Evolutionary conservation across 1,140 invertebrate genomes (phyloP).

Genomic region (Euura lappo): DNA sequence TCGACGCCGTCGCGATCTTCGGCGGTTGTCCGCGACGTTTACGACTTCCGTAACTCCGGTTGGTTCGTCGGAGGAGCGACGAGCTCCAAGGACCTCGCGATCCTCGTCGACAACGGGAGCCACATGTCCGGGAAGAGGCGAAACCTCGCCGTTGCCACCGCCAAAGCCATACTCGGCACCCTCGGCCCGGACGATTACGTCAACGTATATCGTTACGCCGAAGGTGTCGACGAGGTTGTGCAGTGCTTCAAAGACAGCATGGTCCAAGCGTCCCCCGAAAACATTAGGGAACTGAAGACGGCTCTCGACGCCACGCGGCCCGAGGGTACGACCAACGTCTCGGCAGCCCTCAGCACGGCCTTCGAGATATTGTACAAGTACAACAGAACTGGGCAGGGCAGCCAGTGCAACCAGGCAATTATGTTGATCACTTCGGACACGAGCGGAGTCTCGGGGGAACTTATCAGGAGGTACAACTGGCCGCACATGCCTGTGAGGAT

Average conservation of each 20-base stretch:
- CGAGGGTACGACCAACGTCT: constrained; percentile 90
- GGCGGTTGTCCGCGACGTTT: constrained; percentile 73
- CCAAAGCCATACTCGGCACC: constrained; percentile 89
- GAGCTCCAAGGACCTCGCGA: constrained; percentile 93
- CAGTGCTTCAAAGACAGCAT: constrained; percentile 88
- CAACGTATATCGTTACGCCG: constrained; percentile 87
- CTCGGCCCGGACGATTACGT: constrained; percentile 96
- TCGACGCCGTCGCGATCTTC: constrained; percentile 54
- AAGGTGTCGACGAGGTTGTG: constrained; percentile 76
- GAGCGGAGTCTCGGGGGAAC: constrained; percentile 85
- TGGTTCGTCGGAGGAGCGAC: constrained; percentile 97
- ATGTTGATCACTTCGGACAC: constrained; percentile 82
- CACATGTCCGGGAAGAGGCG: constrained; percentile 87
- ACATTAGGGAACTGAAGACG: constrained; percentile 82
- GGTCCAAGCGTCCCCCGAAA: constrained; percentile 86
- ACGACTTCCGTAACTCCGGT: constrained; percentile 85
- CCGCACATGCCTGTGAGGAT: constrained; percentile 90
- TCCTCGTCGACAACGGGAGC: constrained; percentile 89
- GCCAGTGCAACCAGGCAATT: constrained; percentile 97
- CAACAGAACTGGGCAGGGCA: constrained; percentile 80
- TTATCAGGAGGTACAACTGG: constrained; percentile 89
- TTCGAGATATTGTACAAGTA: constrained; percentile 93
- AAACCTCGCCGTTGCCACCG: constrained; percentile 85
- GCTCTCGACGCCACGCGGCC: constrained; percentile 71
- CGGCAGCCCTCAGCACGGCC: constrained; percentile 85